Evolutionary conservation across 2,888 invertebrate genomes (phyloP).

Genomic region (Pemphredon lugubris): DNA sequence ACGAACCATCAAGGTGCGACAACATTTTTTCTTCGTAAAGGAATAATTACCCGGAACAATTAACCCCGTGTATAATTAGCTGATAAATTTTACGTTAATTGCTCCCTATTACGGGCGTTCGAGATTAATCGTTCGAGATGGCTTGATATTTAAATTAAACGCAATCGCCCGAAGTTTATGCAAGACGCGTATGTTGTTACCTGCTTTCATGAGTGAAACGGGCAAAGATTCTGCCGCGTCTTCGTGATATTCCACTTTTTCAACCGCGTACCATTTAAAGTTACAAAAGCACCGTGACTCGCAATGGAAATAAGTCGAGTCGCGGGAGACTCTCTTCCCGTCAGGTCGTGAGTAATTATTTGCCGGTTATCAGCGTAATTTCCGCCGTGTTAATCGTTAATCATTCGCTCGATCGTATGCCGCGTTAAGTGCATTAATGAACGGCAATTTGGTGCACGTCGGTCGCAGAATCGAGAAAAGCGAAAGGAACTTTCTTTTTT

Average conservation of each 20-base stretch:
- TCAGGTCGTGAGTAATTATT: background rate
- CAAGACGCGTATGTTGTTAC: constrained; percentile 11
- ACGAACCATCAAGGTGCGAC: constrained; percentile 9
- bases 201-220: constrained; percentile 20
- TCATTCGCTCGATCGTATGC: background rate
- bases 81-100: constrained; percentile 73
- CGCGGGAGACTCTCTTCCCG: no score
- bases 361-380: background rate
- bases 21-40: constrained; percentile 20
- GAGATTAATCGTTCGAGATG: constrained; percentile 61
- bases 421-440: constrained; percentile 1
- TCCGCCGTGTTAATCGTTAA: constrained; percentile 7
- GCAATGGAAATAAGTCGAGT: no score
- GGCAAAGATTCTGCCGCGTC: constrained; percentile 16
- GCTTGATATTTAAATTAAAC: constrained; percentile 69
- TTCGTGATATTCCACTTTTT: constrained; percentile 16
- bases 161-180: constrained; percentile 50
- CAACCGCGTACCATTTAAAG: background rate
- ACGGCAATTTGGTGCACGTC: background rate
- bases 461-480: background rate
- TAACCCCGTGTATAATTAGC: constrained; percentile 73
- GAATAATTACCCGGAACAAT: constrained; percentile 59
- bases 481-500: background rate
- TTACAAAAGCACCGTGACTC: background rate
- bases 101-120: constrained; percentile 51